phyloP scores from a whole-genome alignment of 2,113 vertebrate species.

The Eonycteris spelaea region DNA sequence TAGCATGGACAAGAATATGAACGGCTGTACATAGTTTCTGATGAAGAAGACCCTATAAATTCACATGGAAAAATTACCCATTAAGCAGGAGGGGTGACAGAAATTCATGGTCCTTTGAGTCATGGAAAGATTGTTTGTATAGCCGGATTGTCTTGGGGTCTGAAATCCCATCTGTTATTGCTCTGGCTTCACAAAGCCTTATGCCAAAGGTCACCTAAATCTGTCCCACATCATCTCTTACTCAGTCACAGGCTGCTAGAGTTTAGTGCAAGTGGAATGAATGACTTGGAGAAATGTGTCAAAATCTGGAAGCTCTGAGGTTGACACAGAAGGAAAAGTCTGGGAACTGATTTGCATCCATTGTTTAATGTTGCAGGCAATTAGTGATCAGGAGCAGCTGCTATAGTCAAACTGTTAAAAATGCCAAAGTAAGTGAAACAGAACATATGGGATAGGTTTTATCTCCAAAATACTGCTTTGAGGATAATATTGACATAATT shows the following conservation, averaged over 20 bases:
- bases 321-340: constrained; percentile 44
- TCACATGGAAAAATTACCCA: neutral
- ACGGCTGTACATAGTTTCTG: neutral
- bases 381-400: constrained; percentile 79
- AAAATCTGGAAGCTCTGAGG: constrained; percentile 54
- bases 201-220: constrained; percentile 32
- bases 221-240: neutral
- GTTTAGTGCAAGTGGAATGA: constrained; percentile 71
- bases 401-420: constrained; percentile 69
- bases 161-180: constrained; percentile 38
- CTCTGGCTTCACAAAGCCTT: constrained; percentile 3
- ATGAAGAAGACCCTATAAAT: neutral
- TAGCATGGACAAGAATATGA: neutral
- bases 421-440: constrained; percentile 65
- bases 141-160: neutral
- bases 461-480: constrained; percentile 74
- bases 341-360: constrained; percentile 64
- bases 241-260: neutral
- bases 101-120: neutral
- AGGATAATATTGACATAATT: constrained; percentile 80
- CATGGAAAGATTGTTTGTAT: neutral
- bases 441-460: constrained; percentile 79
- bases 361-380: constrained; percentile 74
- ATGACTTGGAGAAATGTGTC: constrained; percentile 38
- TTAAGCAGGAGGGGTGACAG: neutral